Percentiles rank a stretch among this genome's conserved stretches.
Conservation (phyloP, 2,113 vertebrate genomes). For the Halichoerus grypus region DNA sequence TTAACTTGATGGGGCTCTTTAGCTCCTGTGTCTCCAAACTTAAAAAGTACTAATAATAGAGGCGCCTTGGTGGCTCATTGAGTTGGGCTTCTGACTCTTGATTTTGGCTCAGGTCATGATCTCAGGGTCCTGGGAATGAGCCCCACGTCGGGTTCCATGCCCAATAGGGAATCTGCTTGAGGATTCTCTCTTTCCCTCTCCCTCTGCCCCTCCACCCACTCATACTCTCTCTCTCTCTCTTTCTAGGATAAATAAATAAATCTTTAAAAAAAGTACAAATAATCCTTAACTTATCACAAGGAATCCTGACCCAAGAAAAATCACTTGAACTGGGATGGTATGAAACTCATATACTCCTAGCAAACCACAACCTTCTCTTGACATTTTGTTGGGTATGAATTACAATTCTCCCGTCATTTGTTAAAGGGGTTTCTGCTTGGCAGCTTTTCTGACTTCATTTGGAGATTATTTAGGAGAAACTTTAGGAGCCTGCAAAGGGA, state of each 20-base stretch:
- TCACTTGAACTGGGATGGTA: not conserved
- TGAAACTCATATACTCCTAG: not conserved
- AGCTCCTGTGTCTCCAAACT: not conserved
- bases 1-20: slow-evolving; percentile 21
- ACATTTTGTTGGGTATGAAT: not conserved
- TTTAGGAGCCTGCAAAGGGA: not conserved
- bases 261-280: not conserved
- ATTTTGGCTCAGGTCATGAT: not conserved
- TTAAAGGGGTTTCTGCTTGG: not conserved
- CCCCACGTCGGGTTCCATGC: not conserved
- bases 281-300: slow-evolving; percentile 19
- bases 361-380: not conserved
- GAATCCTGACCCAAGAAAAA: not conserved
- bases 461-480: not conserved
- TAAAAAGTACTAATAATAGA: not conserved
- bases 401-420: not conserved
- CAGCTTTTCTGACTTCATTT: not conserved
- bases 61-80: not conserved
- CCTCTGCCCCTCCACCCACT: not conserved
- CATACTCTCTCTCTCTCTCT: not conserved
- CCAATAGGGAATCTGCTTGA: not conserved
- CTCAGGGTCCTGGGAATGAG: not conserved
- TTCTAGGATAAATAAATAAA: not conserved
- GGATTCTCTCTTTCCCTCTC: not conserved
- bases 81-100: not conserved